Percentiles rank a stretch among this genome's conserved stretches.
These are phyloP conservation scores for Drosophila tristis DNA, from an alignment of 1,140 invertebrate species.

Conservation along the genomic window DNA sequence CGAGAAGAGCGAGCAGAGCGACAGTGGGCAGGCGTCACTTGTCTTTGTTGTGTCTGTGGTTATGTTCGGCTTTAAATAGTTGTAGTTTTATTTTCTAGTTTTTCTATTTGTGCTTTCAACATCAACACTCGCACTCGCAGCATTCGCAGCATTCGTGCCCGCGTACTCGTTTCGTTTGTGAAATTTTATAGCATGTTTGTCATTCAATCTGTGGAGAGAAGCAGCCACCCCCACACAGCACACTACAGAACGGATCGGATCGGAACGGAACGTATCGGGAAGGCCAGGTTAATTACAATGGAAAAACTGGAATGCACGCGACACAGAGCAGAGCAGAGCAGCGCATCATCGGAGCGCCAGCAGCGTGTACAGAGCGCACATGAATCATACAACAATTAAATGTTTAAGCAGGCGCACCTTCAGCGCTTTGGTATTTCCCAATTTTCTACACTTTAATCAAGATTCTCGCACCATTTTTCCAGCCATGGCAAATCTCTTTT, in stretches of 20 bases:
- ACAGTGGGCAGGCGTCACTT: slow-evolving; percentile 17
- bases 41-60: slow-evolving; percentile 29
- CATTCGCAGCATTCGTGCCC: too few species aligned
- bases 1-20: too few species aligned
- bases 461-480: slow-evolving; percentile 11
- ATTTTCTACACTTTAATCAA: slow-evolving; percentile 33
- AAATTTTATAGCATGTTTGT: slow-evolving; percentile 53
- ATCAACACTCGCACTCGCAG: background rate
- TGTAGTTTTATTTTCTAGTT: slow-evolving; percentile 15
- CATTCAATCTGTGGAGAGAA: slow-evolving; percentile 40
- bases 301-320: slow-evolving; percentile 17
- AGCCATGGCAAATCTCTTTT: slow-evolving; percentile 28
- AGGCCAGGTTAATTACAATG: background rate
- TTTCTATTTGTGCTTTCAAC: slow-evolving; percentile 1
- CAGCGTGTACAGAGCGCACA: background rate
- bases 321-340: background rate
- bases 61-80: slow-evolving; percentile 33
- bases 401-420: slow-evolving; percentile 17
- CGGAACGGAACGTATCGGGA: too few species aligned
- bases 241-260: too few species aligned
- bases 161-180: slow-evolving; percentile 1
- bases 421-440: slow-evolving; percentile 23
- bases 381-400: slow-evolving; percentile 11
- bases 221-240: slow-evolving; percentile 47
- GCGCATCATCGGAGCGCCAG: too few species aligned